Conservation (phyloP, 2,113 vertebrate species). For the Forbesichthys papilliferus region DNA sequence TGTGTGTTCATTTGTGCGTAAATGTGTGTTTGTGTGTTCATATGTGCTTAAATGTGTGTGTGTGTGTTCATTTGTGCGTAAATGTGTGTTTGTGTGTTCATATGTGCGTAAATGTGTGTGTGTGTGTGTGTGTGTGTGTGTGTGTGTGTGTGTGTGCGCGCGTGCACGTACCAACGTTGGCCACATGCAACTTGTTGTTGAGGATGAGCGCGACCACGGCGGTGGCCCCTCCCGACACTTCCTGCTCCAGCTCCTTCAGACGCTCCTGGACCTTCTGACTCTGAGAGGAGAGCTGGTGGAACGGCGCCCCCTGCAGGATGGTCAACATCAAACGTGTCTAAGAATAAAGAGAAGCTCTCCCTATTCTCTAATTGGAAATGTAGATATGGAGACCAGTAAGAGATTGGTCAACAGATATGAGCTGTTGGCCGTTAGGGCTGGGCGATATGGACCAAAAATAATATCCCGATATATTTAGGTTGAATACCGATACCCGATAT, state of each 20-base stretch:
- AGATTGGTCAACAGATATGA: too few species aligned
- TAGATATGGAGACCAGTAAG: too few species aligned
- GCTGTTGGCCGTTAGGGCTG: too few species aligned
- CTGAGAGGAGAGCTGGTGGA: constrained; percentile 86
- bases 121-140: neutral
- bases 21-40: neutral
- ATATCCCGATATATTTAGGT: too few species aligned
- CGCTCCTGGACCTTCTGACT: constrained; percentile 92
- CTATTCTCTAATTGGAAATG: too few species aligned
- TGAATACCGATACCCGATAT: too few species aligned
- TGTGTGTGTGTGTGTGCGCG: neutral
- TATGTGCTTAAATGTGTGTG: neutral
- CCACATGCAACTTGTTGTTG: constrained; percentile 92
- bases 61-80: neutral
- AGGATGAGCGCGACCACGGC: constrained; percentile 92
- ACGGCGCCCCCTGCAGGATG: constrained; percentile 77
- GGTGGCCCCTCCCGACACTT: constrained; percentile 92
- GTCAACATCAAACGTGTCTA: too few species aligned
- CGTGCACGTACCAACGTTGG: constrained; percentile 87
- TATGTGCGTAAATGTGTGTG: neutral
- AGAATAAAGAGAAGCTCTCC: too few species aligned
- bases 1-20: neutral
- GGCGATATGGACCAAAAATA: too few species aligned
- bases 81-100: neutral
- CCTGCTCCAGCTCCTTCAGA: constrained; percentile 87